These are phyloP conservation scores for Plectus sambesii DNA, from an alignment of 1,140 invertebrate genomes.

Conservation along the genomic window DNA sequence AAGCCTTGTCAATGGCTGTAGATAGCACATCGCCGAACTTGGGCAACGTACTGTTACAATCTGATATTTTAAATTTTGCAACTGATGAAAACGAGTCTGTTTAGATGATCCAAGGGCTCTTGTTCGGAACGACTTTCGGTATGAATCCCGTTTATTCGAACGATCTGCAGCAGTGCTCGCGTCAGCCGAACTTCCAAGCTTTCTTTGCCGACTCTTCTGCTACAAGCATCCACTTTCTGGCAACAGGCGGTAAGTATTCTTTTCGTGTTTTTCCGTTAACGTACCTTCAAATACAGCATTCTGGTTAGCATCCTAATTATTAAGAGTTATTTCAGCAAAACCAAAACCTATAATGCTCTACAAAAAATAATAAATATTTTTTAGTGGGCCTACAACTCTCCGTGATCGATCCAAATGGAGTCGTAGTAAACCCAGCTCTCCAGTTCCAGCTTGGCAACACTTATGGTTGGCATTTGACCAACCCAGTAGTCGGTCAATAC, in stretches of 20 bases:
- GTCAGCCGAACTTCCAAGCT: background rate
- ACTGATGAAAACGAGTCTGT: conserved; percentile 12
- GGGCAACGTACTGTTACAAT: background rate
- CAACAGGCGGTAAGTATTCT: conserved; percentile 19
- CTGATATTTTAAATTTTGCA: conserved; percentile 15
- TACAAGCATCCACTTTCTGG: conserved; percentile 17
- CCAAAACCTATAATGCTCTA: too few relatives aligned
- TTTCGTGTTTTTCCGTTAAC: background rate
- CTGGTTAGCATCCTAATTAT: too few relatives aligned
- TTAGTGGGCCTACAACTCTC: conserved; percentile 18
- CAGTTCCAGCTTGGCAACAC: conserved; percentile 11
- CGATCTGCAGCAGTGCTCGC: conserved; percentile 13
- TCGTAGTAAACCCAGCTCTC: background rate
- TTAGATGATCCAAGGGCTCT: conserved; percentile 2
- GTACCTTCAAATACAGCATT: too few relatives aligned
- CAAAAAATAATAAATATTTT: background rate
- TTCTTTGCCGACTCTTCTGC: conserved; percentile 26
- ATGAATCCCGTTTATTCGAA: conserved; percentile 13
- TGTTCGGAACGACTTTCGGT: conserved; percentile 7
- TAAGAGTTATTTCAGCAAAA: too few relatives aligned
- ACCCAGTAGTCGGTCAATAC: conserved; percentile 20
- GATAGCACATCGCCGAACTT: background rate
- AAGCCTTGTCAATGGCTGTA: conserved; percentile 12
- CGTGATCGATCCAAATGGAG: conserved; percentile 23
- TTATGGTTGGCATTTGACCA: conserved; percentile 20